Percentiles rank a stretch among this genome's conserved stretches.
phyloP scores from a whole-genome alignment of 2,113 vertebrate genomes.

The Hydrolagus affinis region DNA sequence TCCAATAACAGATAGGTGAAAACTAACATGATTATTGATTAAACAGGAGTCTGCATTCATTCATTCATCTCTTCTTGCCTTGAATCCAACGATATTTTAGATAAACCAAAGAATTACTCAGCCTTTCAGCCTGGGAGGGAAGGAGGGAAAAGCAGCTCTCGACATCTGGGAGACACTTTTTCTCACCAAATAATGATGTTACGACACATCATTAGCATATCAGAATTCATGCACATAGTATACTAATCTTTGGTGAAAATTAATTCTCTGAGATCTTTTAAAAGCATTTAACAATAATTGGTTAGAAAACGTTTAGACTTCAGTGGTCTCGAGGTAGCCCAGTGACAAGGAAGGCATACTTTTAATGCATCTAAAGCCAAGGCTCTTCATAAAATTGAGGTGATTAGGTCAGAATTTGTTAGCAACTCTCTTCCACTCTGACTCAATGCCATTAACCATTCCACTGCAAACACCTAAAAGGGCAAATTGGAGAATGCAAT shows the following conservation, averaged over 20 bases:
- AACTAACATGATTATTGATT: background rate
- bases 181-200: too few relatives aligned
- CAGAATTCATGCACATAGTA: background rate
- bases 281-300: constrained; percentile 24
- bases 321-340: background rate
- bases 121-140: too few relatives aligned
- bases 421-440: background rate
- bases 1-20: background rate
- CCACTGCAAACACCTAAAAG: background rate
- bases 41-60: background rate
- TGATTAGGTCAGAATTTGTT: background rate
- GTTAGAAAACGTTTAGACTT: background rate
- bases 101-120: background rate
- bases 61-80: background rate
- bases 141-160: background rate
- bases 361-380: background rate
- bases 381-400: background rate
- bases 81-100: background rate
- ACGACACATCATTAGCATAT: background rate
- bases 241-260: background rate
- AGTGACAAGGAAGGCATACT: background rate
- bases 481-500: too few relatives aligned
- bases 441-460: background rate
- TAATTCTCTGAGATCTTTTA: background rate
- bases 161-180: background rate